These are phyloP conservation scores for Drosophila trichaetosa DNA, from an alignment of 2,888 invertebrate genomes.

Conservation along the genomic window DNA sequence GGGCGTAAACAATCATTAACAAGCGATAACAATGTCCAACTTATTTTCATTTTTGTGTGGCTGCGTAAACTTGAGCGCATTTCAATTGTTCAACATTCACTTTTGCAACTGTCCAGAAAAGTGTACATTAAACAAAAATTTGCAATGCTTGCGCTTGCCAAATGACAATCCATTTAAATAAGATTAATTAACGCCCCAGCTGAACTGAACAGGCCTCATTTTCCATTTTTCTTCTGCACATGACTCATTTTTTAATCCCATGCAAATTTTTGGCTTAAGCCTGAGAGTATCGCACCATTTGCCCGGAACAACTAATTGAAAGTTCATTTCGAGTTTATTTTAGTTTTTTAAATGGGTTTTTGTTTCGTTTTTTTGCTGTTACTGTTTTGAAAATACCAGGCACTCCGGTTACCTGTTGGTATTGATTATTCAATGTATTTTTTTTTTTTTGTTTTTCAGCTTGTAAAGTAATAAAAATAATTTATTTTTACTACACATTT, in stretches of 20 bases:
- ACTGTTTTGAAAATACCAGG: slow-evolving; percentile 6
- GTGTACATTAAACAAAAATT: slow-evolving; percentile 60
- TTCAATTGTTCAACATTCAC: slow-evolving; percentile 77
- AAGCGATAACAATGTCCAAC: slow-evolving; percentile 69
- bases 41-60: slow-evolving; percentile 15
- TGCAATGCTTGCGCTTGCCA: slow-evolving; percentile 49
- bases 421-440: slow-evolving; percentile 18
- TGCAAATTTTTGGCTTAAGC: slow-evolving; percentile 27
- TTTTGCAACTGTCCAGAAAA: slow-evolving; percentile 51
- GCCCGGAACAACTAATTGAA: slow-evolving; percentile 44
- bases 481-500: slow-evolving; percentile 65
- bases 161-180: slow-evolving; percentile 77
- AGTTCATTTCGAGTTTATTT: slow-evolving; percentile 36
- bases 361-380: not conserved
- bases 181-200: slow-evolving; percentile 73
- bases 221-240: slow-evolving; percentile 31
- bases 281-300: slow-evolving; percentile 11
- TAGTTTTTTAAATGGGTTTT: not conserved
- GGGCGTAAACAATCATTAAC: slow-evolving; percentile 76
- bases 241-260: slow-evolving; percentile 43
- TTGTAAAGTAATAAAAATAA: slow-evolving; percentile 63
- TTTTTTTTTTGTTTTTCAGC: slow-evolving; percentile 7
- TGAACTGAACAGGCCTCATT: slow-evolving; percentile 53
- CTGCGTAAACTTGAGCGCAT: slow-evolving; percentile 46
- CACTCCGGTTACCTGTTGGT: slow-evolving; percentile 41